These are phyloP conservation scores for Kryptopterus vitreolus DNA, from an alignment of 2,797 vertebrate genomes.

Conservation along the genomic window DNA sequence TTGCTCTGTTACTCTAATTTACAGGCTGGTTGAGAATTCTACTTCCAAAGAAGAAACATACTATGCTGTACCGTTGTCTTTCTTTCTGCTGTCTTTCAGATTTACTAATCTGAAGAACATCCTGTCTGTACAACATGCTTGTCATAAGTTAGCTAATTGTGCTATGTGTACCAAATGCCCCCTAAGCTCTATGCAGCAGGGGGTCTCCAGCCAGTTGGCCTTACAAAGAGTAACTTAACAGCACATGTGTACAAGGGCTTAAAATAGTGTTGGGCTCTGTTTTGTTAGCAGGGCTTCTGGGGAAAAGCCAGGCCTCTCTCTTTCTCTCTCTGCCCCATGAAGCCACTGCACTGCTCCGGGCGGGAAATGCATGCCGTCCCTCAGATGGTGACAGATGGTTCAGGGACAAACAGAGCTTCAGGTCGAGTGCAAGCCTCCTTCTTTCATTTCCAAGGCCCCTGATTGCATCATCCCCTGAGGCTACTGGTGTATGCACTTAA, in stretches of 20 bases:
- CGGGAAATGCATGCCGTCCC: conserved; percentile 70
- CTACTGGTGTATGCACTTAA: not conserved
- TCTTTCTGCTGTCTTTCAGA: not conserved
- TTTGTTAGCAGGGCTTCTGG: conserved; percentile 38
- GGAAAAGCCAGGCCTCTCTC: conserved; percentile 31
- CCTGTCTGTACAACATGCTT: conserved; percentile 15
- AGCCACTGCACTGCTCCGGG: conserved; percentile 48
- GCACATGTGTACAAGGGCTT: conserved; percentile 38
- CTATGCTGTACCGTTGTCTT: not conserved
- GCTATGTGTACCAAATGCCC: conserved; percentile 20
- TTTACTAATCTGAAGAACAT: not conserved
- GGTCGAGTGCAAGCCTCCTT: conserved; percentile 15
- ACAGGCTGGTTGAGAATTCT: not conserved
- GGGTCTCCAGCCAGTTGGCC: conserved; percentile 20
- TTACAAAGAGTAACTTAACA: conserved; percentile 21
- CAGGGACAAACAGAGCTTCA: conserved; percentile 61
- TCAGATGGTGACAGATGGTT: conserved; percentile 78
- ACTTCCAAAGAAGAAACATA: no score
- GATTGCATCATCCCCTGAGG: not conserved
- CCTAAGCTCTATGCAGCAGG: conserved; percentile 3
- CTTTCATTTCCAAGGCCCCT: conserved; percentile 6
- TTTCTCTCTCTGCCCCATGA: conserved; percentile 2
- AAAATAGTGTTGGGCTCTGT: conserved; percentile 43
- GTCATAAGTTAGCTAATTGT: conserved; percentile 20
- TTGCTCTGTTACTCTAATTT: not conserved